A percentile compares a stretch with the other conserved stretches of the same genome.
Conservation (phyloP, 1,140 invertebrate species). For the Drosophila jambulina region DNA sequence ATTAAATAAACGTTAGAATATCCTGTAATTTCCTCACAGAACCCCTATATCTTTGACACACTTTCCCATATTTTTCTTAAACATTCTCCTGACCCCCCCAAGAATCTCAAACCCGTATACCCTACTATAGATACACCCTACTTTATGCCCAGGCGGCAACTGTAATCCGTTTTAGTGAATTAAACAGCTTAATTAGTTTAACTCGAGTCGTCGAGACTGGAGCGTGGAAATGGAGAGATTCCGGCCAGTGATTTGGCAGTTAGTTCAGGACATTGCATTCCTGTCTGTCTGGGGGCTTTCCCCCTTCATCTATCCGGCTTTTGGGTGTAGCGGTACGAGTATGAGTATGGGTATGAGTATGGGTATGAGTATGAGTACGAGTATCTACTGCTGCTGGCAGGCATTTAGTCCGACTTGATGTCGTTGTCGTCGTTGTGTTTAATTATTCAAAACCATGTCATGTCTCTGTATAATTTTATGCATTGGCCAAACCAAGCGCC, state of each 20-base stretch:
- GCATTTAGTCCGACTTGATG: conserved; percentile 53
- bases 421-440: conserved; percentile 69
- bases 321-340: conserved; percentile 6
- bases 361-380: background rate
- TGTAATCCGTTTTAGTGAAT: conserved; percentile 45
- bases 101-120: background rate
- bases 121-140: conserved; percentile 9
- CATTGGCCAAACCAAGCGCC: conserved; percentile 78
- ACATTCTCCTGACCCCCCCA: background rate
- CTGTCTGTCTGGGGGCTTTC: conserved; percentile 48
- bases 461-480: conserved; percentile 85
- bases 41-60: background rate
- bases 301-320: conserved; percentile 15
- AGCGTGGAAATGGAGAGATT: conserved; percentile 33
- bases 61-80: background rate
- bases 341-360: background rate
- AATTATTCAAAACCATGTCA: conserved; percentile 85
- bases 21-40: background rate
- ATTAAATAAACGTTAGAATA: no score
- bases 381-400: conserved; percentile 32
- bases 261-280: conserved; percentile 49
- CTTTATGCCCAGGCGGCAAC: conserved; percentile 6
- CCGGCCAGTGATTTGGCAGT: conserved; percentile 49
- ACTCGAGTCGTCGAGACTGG: conserved; percentile 37
- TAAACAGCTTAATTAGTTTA: conserved; percentile 51